Conservation (phyloP, 2,113 vertebrate species). For the Empidonax alnorum region DNA sequence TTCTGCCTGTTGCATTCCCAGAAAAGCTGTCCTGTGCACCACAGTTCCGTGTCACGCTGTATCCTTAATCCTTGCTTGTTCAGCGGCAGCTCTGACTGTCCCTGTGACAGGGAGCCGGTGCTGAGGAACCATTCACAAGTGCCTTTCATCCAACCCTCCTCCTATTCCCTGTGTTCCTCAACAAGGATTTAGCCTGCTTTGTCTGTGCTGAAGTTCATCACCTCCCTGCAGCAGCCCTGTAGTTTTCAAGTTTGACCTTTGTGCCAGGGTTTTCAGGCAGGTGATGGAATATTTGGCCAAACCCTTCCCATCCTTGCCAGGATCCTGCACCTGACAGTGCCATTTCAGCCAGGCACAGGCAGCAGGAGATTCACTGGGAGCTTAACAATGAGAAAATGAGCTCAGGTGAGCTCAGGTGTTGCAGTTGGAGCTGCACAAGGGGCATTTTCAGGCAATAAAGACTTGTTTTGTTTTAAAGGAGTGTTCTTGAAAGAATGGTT, state of each 20-base stretch:
- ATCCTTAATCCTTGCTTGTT: not conserved
- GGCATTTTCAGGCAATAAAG: not conserved
- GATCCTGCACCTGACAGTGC: rapidly evolving
- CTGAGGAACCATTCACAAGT: not conserved
- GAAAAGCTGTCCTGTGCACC: not conserved
- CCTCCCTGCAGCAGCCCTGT: not conserved
- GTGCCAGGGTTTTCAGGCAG: not conserved
- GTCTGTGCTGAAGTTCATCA: not conserved
- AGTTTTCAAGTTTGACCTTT: not conserved
- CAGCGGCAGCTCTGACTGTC: not conserved
- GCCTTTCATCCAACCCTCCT: not conserved
- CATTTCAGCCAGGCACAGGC: not conserved
- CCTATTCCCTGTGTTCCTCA: not conserved
- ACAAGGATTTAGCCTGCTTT: not conserved
- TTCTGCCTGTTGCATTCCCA: not conserved
- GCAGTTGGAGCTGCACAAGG: not conserved
- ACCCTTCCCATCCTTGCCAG: not conserved
- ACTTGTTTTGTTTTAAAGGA: not conserved
- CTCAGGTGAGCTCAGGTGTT: not conserved
- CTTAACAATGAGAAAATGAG: not conserved
- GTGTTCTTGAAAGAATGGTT: not conserved
- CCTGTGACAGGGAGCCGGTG: not conserved
- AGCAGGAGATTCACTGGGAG: not conserved
- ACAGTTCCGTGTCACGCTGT: not conserved
- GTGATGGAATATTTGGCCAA: not conserved